Evolutionary conservation across 2,113 vertebrate species (phyloP), one percentile per base, ranked within the genome.

Genomic region (Asarcornis scutulata): DNA sequence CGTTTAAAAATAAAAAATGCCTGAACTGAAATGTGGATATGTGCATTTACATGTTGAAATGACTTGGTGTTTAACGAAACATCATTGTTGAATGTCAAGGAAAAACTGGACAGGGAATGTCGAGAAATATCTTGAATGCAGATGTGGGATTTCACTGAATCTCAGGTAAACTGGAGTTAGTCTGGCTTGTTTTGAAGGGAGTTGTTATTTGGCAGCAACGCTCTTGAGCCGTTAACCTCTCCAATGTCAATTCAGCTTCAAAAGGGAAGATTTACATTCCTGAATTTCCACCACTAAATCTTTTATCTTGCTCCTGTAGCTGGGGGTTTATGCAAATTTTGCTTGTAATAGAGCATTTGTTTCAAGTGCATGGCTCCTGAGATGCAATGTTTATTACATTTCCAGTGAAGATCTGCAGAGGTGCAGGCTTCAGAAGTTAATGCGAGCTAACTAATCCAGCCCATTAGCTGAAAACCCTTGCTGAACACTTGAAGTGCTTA

Each of bases 341-440:
- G 27, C 18, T 73, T 40, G 8, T 66, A 55, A 46, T 10, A 46
- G 60, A 48, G 68, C 91, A 63, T 91, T 87, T 84, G 75, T 69
- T 74, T 97, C 52, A 66, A 77, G 88, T 34, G n/a, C 26, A 46
- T 7, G 36, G n/a, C 74, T 71, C 86, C 77, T 77, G 11, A 74
- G 72, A 14, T 48, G 63, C 42, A 26, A 17, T 69, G n/a, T 72
- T 95, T 81, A 32, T 88, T 74, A 2, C 1, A 2, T 84, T 86
- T 40, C n/a, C 67, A 36, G 67, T 8, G 63, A 68, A 60, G 56
- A 50, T 34, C 56, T 81, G 58, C 40, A 66, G 83, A 92, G 94
- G 32, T 68, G 75, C 87, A 94, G 74, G 8, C 42, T 98, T 90
- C 64, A 91, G 91, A 92, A 95, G 63, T 91, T 96, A 97, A 89